Evolutionary conservation across 2,797 vertebrate species (phyloP).

Genomic region (Oryzias sinensis): DNA sequence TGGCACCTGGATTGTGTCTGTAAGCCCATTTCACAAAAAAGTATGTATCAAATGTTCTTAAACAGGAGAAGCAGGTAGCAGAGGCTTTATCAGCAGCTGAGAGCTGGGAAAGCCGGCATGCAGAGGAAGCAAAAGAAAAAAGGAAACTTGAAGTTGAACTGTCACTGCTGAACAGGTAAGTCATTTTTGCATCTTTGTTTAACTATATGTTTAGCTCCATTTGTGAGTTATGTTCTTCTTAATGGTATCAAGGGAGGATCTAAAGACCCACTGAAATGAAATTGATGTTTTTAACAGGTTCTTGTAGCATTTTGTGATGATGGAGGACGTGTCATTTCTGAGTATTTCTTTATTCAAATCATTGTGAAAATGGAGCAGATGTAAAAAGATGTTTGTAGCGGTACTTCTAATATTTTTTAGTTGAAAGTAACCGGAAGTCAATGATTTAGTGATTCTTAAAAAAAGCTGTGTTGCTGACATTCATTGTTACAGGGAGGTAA

Average conservation of each 20-base stretch:
- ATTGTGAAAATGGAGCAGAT: too few species aligned
- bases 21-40: neutral
- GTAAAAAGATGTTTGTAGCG: too few species aligned
- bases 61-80: conserved; percentile 82
- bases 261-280: too few species aligned
- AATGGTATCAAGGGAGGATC: neutral
- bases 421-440: too few species aligned
- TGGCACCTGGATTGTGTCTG: neutral
- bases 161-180: conserved; percentile 83
- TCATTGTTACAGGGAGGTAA: too few species aligned
- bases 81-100: conserved; percentile 81
- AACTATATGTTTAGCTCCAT: neutral
- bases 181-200: neutral
- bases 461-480: too few species aligned
- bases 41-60: neutral
- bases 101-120: conserved; percentile 81
- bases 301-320: too few species aligned
- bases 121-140: conserved; percentile 83
- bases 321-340: too few species aligned
- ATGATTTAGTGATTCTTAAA: too few species aligned
- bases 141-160: conserved; percentile 83
- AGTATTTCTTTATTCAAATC: too few species aligned
- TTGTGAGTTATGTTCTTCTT: neutral
- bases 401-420: too few species aligned
- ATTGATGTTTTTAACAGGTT: too few species aligned